Base-by-base conservation (phyloP, 1,140 invertebrate genomes). In the Wasmannia auropunctata region DNA sequence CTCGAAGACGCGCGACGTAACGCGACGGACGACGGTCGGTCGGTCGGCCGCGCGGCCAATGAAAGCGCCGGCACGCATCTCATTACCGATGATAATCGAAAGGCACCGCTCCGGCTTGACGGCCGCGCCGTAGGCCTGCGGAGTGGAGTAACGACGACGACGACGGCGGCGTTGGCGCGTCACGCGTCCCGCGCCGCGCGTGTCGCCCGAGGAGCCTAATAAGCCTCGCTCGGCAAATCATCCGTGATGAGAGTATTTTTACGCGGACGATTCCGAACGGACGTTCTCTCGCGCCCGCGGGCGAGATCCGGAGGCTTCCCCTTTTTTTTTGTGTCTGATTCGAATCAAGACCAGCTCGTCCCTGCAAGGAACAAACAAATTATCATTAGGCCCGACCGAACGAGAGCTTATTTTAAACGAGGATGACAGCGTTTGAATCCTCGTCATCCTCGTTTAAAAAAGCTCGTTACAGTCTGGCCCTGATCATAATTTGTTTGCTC, bases 81-180 rank as follows among this genome's bases (percentile, higher is more conserved):
- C 56, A 86, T 81, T 87, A 74, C 4, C 22, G 40, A 81, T 51
- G 40, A 81, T 51, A 40, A 88, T 88, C 70, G 69, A 63, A 37
- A 83, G 43, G 75, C 65, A 40, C 14, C n/a, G 49, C 19, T 54
- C n/a, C 49, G 65, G 31, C 74, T 54, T 28, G 51, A 40, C 58
- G 43, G 4, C n/a, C 40, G 31, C 25, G 11, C 3, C n/a, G n/a
- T 22, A 51, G 62, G 28, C 7, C 11, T 2, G 5, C 2, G 49
- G 34, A 25, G 14, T 54, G 2, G 16, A 58, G 37, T n/a, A 31
- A 76, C 31, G 34, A 60, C 25, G 56, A 11, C 11, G 43, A 62
- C 37, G 10, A 28, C 11, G 16, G 40, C 25, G 28, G 16, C n/a
- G 43, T 34, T 58, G 19, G n/a, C 51, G n/a, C 51, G n/a, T 22